Conservation (phyloP, 2,888 invertebrate species). For the Brachynemurus nebulosus region DNA sequence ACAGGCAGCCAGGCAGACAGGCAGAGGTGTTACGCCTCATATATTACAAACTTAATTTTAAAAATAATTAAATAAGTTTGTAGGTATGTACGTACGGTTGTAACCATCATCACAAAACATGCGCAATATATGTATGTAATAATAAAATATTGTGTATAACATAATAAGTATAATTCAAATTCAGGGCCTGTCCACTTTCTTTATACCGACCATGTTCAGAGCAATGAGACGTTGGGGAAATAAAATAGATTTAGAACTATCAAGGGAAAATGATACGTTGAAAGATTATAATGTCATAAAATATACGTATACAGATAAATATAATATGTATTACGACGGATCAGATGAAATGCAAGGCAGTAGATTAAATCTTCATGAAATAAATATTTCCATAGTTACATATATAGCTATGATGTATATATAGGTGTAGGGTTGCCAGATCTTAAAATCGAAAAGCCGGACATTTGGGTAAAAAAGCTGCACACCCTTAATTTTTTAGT, state of each 20-base stretch:
- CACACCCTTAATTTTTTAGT: too few species aligned
- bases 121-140: neutral
- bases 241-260: neutral
- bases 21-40: too few species aligned
- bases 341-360: neutral
- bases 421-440: too few species aligned
- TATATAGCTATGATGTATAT: too few species aligned
- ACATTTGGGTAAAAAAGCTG: too few species aligned
- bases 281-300: neutral
- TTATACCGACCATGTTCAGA: neutral
- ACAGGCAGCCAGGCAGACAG: too few species aligned
- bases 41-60: neutral
- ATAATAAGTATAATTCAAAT: slow-evolving; percentile 1
- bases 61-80: too few species aligned
- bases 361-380: slow-evolving; percentile 2
- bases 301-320: slow-evolving; percentile 2
- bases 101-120: too few species aligned
- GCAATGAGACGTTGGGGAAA: neutral
- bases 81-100: too few species aligned
- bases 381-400: too few species aligned
- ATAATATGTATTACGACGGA: too few species aligned
- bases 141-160: neutral
- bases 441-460: too few species aligned
- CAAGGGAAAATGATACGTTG: neutral
- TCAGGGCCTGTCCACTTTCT: neutral